Evolutionary conservation across 2,888 invertebrate genomes (phyloP), one percentile per base, ranked within the genome.

Genomic region (Eumacrocentrus americanus): DNA sequence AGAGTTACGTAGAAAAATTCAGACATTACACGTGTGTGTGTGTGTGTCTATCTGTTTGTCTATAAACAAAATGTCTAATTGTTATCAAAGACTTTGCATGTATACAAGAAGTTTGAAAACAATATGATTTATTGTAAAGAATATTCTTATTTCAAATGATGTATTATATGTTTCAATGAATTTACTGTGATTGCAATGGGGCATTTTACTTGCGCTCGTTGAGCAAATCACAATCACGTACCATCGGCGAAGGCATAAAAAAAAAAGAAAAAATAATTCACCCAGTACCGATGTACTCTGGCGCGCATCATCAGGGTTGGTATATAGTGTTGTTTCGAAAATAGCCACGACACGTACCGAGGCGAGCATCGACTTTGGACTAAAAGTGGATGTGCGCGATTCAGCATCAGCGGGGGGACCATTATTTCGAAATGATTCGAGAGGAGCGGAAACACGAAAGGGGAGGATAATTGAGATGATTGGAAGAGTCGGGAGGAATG

Each of bases 391-490:
- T 35, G 38, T 54, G 50, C 40, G 18, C 48, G 40, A 46, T 53
- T 34, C 55, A 48, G 20, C 44, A 34, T n/a, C 11, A 42, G 20
- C 7, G 52, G 25, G 51, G 58, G 52, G 58, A 50, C 40, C 60
- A 53, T 64, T 60, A 61, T 61, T 59, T 62, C 40, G 38, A 57
- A 59, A 61, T 62, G 54, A 64, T 64, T 51, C 22, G 48, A 51
- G 44, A 38, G 52, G 52, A 62, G 58, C 58, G 62, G 64, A 64
- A 62, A 66, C 66, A 64, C 64, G 62, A 66, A 64, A 62, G 60
- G 58, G 62, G 66, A 64, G 64, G 64, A 62, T 63, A 64, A 66
- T 66, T 64, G 63, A 66, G 65, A 66, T 62, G 63, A 65, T 65
- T 62, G 62, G 63, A 53, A 60, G 63, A 53, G 23, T 53, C 16